Base-by-base conservation (phyloP, 2,113 vertebrate species). In the Apistogramma diplotaenia region DNA sequence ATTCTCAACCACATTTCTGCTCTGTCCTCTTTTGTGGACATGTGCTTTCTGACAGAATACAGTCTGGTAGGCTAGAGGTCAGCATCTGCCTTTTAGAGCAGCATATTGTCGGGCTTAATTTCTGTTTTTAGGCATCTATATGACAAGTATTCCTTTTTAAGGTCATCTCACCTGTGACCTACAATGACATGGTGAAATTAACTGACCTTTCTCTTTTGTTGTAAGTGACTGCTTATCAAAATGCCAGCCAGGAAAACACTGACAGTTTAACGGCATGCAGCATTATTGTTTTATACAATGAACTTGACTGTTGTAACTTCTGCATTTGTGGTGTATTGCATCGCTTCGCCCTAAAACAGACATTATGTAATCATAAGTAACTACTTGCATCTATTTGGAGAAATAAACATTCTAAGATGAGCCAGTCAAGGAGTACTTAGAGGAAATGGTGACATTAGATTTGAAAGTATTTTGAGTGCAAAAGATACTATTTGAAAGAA, bases 1-100 rank as follows among this genome's bases (percentile, higher is more conserved):
- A n/a, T 74, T 40, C 6, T 53, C 2, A 18, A 13, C 27, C 31
- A 71, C 87, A 91, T 93, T 93, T 89, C 87, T 92, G 60, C 11
- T 53, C 46, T 76, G 72, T 85, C 74, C 62, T 87, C 89, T 83
- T 88, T 85, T 79, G 65, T 83, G 85, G 78, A 87, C 85, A 82
- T 71, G 75, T 51, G 74, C 78, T 65, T 80, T 73, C 60, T 77
- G 43, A 60, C 8, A 65, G 49, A 67, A 75, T 33, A 70, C 61
- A 73, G 4, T 71, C 53, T 8, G 29, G 56, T 73, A 74, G 49
- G 56, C 79, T 33, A 23, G 75, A 87, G 76, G 87, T 91, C 91
- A 87, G 56, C 23, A 1, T 67, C 75, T 67, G 25, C 51, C 56
- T 75, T 25, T 54, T 49, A 70, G 79, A n/a, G 73, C 25, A 37